Evolutionary conservation across 2,888 invertebrate species (phyloP).

Genomic region (Nipponacmea schrenckii): DNA sequence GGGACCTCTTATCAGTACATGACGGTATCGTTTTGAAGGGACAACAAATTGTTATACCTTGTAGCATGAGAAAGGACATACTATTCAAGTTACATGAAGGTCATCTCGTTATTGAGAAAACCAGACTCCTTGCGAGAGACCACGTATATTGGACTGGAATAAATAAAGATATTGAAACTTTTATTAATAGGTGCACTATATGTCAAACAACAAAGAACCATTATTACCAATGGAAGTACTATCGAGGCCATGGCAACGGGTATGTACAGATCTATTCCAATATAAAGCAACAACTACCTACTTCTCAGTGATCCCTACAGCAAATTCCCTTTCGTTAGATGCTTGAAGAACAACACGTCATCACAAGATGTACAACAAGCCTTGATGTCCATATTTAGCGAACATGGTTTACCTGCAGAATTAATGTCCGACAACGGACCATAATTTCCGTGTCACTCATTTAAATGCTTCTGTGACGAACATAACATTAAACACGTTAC

Average conservation of each 20-base stretch:
- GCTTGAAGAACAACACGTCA: background rate
- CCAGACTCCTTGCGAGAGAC: too few relatives aligned
- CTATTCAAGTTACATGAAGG: too few relatives aligned
- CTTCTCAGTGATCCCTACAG: background rate
- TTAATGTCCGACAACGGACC: background rate
- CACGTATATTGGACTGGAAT: too few relatives aligned
- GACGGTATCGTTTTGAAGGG: too few relatives aligned
- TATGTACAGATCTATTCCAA: background rate
- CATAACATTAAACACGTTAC: background rate
- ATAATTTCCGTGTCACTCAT: background rate
- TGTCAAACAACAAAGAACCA: background rate
- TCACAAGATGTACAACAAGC: background rate
- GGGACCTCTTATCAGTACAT: too few relatives aligned
- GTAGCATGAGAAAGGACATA: too few relatives aligned
- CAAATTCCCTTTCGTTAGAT: background rate
- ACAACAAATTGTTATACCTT: too few relatives aligned
- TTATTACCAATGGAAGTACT: background rate
- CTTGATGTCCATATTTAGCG: background rate
- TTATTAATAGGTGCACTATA: background rate
- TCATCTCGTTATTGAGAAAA: too few relatives aligned
- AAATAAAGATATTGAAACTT: too few relatives aligned
- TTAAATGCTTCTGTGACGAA: background rate
- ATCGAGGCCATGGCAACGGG: background rate
- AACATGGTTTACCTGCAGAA: background rate
- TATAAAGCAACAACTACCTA: background rate